Conservation (phyloP, 2,797 vertebrate genomes). For the Sphenopsis melanotis region DNA sequence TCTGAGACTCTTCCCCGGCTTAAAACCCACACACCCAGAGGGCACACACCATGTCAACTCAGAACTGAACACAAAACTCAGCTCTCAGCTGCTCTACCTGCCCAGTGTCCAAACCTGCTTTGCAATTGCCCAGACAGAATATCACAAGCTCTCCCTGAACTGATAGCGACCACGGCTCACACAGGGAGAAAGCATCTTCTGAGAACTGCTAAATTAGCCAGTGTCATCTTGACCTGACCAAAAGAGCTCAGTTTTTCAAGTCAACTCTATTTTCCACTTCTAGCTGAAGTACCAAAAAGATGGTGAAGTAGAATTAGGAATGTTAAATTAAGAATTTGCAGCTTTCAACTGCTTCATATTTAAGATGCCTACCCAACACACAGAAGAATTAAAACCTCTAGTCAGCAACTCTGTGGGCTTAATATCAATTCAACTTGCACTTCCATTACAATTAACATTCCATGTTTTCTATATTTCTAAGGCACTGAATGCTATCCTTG, state of each 20-base stretch:
- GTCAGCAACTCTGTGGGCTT: neutral
- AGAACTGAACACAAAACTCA: neutral
- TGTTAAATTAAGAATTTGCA: neutral
- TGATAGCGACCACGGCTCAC: neutral
- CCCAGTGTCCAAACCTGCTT: neutral
- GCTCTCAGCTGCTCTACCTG: neutral
- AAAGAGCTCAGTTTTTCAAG: neutral
- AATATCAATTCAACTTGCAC: neutral
- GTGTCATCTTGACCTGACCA: neutral
- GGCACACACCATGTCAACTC: neutral
- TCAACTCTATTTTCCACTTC: neutral
- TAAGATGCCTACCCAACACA: neutral
- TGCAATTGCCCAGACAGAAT: neutral
- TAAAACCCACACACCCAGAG: neutral
- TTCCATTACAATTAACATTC: neutral
- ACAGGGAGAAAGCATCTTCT: neutral
- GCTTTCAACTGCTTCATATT: neutral
- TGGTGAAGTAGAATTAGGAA: neutral
- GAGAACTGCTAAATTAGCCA: neutral
- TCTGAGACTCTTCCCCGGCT: neutral
- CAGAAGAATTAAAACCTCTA: neutral
- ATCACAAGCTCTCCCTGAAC: neutral
- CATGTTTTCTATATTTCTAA: neutral
- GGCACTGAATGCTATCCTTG: neutral
- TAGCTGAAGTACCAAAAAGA: neutral